Base-by-base conservation (phyloP, 2,797 vertebrate species). In the Acrossocheilus wenchowensis region DNA sequence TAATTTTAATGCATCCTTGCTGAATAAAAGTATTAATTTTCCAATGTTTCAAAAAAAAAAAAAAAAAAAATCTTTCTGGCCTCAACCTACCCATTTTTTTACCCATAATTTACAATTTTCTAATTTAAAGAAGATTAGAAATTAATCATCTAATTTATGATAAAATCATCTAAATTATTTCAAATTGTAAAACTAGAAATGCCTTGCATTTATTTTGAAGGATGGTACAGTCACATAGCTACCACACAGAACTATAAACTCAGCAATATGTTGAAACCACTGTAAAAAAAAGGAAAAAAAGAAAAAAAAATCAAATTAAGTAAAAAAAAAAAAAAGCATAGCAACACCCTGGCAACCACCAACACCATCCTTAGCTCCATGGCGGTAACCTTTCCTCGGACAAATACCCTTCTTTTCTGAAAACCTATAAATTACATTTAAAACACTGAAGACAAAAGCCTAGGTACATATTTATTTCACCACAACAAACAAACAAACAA, bases 401-500 rank as follows among this genome's bases (percentile, higher is more conserved):
- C 4, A 60, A 57, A 36, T 8, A 12, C 48, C 68, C 5, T 5
- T 50, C 1, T 71, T 34, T 4, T 23, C 23, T 8, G 15, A 83
- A 23, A 83, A 23, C 62, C 0, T 12, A 34, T 12, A 84, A 15
- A 41, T 50, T 19, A 3, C 23, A n/a, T 45, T 79, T 60, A n/a
- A 71, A 72, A 60, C 50, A 52, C 41, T 50, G 43, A 66, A 78
- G 48, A 64, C 72, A 52, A 21, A 83, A 34, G 30, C 17, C 41
- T 57, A 2, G 64, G 64, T 71, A 78, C 62, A 57, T 34, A 41
- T 69, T 68, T 68, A 41, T 71, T 71, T 72, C 66, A 57, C 77
- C 50, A 41, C 48, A 69, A 50, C 43, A 81, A 68, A 50, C 62
- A 60, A 68, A 50, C 62, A 60, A 71, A 26, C 48, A 73, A 80